Evolutionary conservation across 2,797 vertebrate species (phyloP).

Genomic region (Etheostoma nigrum): DNA sequence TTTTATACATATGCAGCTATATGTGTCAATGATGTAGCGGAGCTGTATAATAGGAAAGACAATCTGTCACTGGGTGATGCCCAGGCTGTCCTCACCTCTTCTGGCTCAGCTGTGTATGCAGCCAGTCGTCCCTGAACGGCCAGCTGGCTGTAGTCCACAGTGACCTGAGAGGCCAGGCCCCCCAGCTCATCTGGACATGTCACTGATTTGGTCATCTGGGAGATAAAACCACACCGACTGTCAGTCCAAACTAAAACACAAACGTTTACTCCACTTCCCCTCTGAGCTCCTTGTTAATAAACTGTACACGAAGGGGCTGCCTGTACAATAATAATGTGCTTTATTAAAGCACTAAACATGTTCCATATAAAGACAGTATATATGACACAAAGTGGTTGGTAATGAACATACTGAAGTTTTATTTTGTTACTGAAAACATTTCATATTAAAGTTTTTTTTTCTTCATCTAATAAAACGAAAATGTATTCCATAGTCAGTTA

Average conservation of each 20-base stretch:
- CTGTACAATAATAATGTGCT: neutral
- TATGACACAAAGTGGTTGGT: neutral
- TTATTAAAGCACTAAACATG: neutral
- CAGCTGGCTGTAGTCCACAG: slow-evolving; percentile 95
- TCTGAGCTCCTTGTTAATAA: neutral
- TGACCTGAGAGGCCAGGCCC: slow-evolving; percentile 96
- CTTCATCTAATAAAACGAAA: neutral
- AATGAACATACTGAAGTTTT: neutral
- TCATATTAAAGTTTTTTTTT: neutral
- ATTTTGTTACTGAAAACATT: neutral
- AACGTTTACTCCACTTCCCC: neutral
- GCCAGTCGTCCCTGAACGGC: slow-evolving; percentile 95
- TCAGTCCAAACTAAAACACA: slow-evolving; percentile 3
- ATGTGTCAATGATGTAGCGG: neutral
- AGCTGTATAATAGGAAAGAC: neutral
- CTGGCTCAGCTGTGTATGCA: slow-evolving; percentile 94
- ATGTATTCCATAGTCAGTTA: neutral
- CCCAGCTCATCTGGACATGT: slow-evolving; percentile 97
- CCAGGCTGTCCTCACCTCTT: slow-evolving; percentile 88
- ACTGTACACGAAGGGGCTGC: neutral
- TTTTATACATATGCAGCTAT: neutral
- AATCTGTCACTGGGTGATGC: neutral
- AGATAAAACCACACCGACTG: slow-evolving; percentile 26
- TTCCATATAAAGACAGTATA: neutral
- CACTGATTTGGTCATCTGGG: slow-evolving; percentile 98